These are phyloP conservation scores for Ceramica pisi DNA, from an alignment of 2,888 invertebrate genomes.

Conservation along the genomic window DNA sequence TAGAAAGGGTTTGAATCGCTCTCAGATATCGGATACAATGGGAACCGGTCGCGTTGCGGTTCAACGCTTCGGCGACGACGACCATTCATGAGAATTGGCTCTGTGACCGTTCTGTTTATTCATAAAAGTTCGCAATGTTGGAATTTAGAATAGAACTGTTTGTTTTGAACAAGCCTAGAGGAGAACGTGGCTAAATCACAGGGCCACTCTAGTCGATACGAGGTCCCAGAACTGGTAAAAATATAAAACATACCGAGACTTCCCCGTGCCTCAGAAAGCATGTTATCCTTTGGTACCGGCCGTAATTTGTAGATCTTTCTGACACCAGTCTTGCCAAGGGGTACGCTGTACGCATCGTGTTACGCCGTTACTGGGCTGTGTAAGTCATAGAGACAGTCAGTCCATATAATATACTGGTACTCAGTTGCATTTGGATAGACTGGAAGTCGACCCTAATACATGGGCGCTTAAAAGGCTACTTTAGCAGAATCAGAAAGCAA, in stretches of 20 bases:
- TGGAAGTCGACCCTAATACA: too few relatives aligned
- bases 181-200: background rate
- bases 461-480: too few relatives aligned
- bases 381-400: background rate
- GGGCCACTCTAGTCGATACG: background rate
- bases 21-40: constrained; percentile 63
- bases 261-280: background rate
- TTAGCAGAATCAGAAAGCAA: too few relatives aligned
- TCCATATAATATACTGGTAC: too few relatives aligned
- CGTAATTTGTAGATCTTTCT: background rate
- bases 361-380: background rate
- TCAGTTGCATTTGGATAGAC: too few relatives aligned
- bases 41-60: constrained; percentile 61
- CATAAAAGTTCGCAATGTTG: constrained; percentile 27
- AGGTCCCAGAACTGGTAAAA: background rate
- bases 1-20: constrained; percentile 50
- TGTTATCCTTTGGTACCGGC: background rate
- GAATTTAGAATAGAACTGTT: constrained; percentile 1
- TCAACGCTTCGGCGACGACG: constrained; percentile 57
- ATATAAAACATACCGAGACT: background rate
- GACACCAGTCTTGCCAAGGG: background rate
- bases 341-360: too few relatives aligned
- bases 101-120: constrained; percentile 51
- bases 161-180: background rate
- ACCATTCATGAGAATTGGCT: constrained; percentile 62